A percentile compares a stretch with the other conserved stretches of the same genome.
These are phyloP conservation scores for Zaprionus kolodkinae DNA, from an alignment of 1,140 invertebrate species.

Conservation along the genomic window DNA sequence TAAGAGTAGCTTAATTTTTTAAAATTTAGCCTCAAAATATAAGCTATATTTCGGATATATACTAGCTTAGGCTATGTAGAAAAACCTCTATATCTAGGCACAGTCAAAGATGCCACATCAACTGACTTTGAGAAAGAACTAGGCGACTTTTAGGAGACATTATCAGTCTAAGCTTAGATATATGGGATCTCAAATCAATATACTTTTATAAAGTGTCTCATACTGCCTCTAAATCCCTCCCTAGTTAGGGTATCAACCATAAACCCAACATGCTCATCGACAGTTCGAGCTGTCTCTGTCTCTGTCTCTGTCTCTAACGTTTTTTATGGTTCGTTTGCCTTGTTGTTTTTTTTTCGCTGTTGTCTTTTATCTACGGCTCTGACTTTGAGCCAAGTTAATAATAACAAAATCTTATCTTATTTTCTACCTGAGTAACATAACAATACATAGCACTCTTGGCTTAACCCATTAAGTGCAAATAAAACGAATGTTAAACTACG, in stretches of 20 bases:
- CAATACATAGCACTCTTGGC: not conserved
- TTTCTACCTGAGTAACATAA: constrained; percentile 14
- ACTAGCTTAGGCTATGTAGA: not conserved
- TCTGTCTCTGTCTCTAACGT: not conserved
- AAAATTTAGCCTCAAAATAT: not conserved
- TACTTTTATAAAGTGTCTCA: no score
- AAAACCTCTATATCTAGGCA: not conserved
- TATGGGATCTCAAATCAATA: not conserved
- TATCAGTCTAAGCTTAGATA: not conserved
- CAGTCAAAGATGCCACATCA: no score
- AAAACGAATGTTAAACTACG: constrained; percentile 55
- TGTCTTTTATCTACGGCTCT: constrained; percentile 21
- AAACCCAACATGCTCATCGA: constrained; percentile 9
- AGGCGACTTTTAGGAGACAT: not conserved
- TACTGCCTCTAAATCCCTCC: not conserved
- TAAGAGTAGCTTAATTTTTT: not conserved
- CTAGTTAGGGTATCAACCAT: not conserved
- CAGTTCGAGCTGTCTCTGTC: not conserved
- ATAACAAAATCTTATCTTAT: constrained; percentile 65
- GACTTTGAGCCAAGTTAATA: constrained; percentile 46
- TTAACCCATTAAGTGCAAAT: constrained; percentile 53
- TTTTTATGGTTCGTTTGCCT: constrained; percentile 85
- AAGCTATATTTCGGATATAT: not conserved
- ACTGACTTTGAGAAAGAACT: not conserved
- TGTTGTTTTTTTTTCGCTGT: not conserved